Base-by-base conservation (phyloP, 2,888 invertebrate genomes). In the Amblyjoppa proteus region DNA sequence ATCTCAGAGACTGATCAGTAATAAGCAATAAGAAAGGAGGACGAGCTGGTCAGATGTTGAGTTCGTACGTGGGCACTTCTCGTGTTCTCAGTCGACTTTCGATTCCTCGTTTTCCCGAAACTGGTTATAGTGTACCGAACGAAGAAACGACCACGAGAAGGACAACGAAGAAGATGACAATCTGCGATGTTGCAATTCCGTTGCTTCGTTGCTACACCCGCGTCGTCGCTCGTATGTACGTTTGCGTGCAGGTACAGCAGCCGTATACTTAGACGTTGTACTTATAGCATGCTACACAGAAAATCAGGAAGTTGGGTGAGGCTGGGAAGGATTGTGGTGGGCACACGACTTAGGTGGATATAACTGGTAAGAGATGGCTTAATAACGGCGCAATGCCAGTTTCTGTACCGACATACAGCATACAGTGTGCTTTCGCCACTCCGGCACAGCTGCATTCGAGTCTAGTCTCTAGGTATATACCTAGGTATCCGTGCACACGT, bases 311-410 rank as follows among this genome's bases (percentile, higher is more conserved):
- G 84, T 87, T 84, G 68, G 78, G 51, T 20, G 66, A 69, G 53
- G 74, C 75, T 80, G 76, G 80, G 66, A 81, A 83, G 70, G 83
- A 71, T 75, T 83, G 85, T 83, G 86, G 83, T 80, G 86, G 82
- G 78, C 82, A 77, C 84, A 88, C 84, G 88, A 84, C 88, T 88
- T 89, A 89, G 86, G 86, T 83, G 89, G 90, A 89, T 92, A 91
- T 90, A 92, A 92, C 91, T 89, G 89, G 89, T 93, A 92, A 93
- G 92, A 91, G 91, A 93, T 92, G 91, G 92, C 90, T 93, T 93
- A 93, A 93, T 93, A 93, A 93, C 92, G 90, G 87, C 86, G 90
- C 89, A 86, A 88, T 89, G 89, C 89, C 88, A 87, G 89, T 86
- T 87, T 87, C 88, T 80, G 84, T 88, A 88, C 88, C 58, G 71